Evolutionary conservation across 2,888 invertebrate genomes (phyloP).

Genomic region (Taenaris catops): DNA sequence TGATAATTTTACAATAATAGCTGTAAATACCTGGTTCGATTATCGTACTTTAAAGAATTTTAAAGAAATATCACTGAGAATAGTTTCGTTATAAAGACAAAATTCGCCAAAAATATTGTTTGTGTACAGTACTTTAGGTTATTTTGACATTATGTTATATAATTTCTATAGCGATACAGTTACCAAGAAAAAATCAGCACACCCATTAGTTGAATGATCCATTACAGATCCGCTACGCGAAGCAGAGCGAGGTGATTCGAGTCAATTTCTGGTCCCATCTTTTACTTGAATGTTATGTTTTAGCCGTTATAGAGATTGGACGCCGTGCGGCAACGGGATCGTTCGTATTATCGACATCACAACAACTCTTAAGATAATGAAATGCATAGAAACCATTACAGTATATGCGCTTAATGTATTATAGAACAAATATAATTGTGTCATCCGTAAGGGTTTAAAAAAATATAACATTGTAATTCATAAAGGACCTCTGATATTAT

Average conservation of each 20-base stretch:
- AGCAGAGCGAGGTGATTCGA: conserved; percentile 28
- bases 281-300: conserved; percentile 24
- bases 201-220: conserved; percentile 25
- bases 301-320: conserved; percentile 28
- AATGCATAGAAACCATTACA: not conserved
- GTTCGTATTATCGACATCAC: conserved; percentile 7
- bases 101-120: too few species aligned
- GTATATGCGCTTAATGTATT: too few species aligned
- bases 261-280: conserved; percentile 29
- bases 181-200: conserved; percentile 24
- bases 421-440: too few species aligned
- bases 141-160: conserved; percentile 5
- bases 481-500: too few species aligned
- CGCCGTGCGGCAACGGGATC: conserved; percentile 22
- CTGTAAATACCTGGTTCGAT: too few species aligned
- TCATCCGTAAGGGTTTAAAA: too few species aligned
- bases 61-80: too few species aligned
- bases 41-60: too few species aligned
- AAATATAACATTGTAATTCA: too few species aligned
- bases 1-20: too few species aligned
- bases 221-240: conserved; percentile 34
- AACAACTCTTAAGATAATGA: conserved; percentile 1
- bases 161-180: conserved; percentile 23
- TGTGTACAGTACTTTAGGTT: too few species aligned
- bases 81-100: too few species aligned